Evolutionary conservation across 2,113 vertebrate species (phyloP).

Genomic region (Hippocampus abdominalis): DNA sequence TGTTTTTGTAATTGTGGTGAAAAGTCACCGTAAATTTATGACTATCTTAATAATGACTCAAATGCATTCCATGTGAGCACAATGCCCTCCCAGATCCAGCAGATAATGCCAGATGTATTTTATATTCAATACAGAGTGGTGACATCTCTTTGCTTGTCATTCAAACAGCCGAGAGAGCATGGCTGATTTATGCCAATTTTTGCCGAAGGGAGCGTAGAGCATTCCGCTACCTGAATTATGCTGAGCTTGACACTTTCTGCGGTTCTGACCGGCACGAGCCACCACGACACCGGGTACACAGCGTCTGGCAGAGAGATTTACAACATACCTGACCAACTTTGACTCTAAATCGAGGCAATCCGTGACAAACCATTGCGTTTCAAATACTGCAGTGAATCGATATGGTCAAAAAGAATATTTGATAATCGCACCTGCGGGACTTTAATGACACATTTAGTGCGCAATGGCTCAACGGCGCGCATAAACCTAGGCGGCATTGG

Average conservation of each 20-base stretch:
- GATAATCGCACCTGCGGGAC: slow-evolving; percentile 65
- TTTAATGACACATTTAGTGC: slow-evolving; percentile 60
- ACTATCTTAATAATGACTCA: too few species aligned
- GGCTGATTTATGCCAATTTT: too few species aligned
- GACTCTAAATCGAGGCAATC: slow-evolving; percentile 60
- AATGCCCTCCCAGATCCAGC: too few species aligned
- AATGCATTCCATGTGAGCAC: too few species aligned
- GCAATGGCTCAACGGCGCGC: slow-evolving; percentile 42
- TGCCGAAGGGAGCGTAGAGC: too few species aligned
- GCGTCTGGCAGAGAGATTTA: slow-evolving; percentile 59
- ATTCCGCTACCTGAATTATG: background rate
- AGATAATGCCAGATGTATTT: too few species aligned
- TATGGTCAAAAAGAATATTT: slow-evolving; percentile 64
- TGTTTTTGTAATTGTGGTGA: too few species aligned
- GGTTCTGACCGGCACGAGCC: slow-evolving; percentile 30
- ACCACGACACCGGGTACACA: slow-evolving; percentile 53
- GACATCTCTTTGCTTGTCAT: too few species aligned
- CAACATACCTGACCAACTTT: slow-evolving; percentile 45
- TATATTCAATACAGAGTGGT: too few species aligned
- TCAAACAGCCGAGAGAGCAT: too few species aligned
- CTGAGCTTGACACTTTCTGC: slow-evolving; percentile 31
- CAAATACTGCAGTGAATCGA: slow-evolving; percentile 65
- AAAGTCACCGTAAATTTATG: too few species aligned
- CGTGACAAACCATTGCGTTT: slow-evolving; percentile 52
- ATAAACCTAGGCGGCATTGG: slow-evolving; percentile 64